Evolutionary conservation across 1,140 invertebrate species (phyloP).

Genomic region (Drusus annulatus): DNA sequence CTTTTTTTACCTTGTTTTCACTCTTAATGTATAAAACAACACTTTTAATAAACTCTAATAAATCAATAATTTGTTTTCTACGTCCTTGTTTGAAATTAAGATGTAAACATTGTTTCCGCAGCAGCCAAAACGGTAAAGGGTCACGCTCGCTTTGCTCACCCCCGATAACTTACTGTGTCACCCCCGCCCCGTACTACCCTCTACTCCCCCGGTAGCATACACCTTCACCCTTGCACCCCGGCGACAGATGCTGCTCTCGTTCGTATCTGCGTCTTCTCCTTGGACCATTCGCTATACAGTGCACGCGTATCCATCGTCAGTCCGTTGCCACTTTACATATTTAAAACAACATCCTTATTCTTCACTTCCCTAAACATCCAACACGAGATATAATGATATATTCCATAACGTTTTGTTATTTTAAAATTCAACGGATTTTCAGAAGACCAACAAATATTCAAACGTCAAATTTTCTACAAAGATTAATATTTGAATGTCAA

Average conservation of each 20-base stretch:
- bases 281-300: constrained; percentile 2
- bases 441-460: too few relatives aligned
- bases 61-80: neutral
- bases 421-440: too few relatives aligned
- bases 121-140: constrained; percentile 45
- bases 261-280: neutral
- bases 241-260: neutral
- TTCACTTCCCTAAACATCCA: constrained; percentile 7
- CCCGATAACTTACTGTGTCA: constrained; percentile 8
- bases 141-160: constrained; percentile 46
- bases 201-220: neutral
- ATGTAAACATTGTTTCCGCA: constrained; percentile 43
- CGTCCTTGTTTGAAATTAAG: constrained; percentile 26
- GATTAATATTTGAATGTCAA: too few relatives aligned
- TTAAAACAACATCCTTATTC: constrained; percentile 11
- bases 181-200: neutral
- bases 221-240: neutral
- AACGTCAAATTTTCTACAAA: too few relatives aligned
- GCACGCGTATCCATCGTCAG: constrained; percentile 4
- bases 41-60: too few relatives aligned
- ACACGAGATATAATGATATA: neutral
- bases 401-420: neutral
- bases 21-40: too few relatives aligned
- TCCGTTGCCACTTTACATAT: constrained; percentile 15
- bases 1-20: too few relatives aligned